Conservation (phyloP, 2,888 invertebrate species). For the Drosophila melanocephala region DNA sequence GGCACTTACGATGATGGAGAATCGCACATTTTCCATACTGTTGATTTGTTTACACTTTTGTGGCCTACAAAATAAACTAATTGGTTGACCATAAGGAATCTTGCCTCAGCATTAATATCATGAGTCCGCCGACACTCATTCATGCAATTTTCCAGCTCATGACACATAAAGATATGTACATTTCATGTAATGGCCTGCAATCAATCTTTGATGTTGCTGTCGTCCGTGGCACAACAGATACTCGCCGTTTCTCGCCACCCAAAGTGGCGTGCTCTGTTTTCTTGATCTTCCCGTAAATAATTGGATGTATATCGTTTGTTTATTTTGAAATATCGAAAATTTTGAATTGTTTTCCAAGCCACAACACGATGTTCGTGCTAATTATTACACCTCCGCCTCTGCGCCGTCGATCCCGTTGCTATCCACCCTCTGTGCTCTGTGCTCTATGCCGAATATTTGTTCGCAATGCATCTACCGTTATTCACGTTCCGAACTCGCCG, state of each 20-base stretch:
- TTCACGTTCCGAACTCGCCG: slow-evolving; percentile 52
- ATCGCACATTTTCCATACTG: slow-evolving; percentile 85
- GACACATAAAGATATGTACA: slow-evolving; percentile 15
- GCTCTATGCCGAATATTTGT: slow-evolving; percentile 3
- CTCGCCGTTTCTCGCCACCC: slow-evolving; percentile 7
- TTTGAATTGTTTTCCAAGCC: slow-evolving; percentile 61
- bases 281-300: slow-evolving; percentile 6
- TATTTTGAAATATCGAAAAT: slow-evolving; percentile 62
- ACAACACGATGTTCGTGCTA: slow-evolving; percentile 47
- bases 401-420: slow-evolving; percentile 4
- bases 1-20: slow-evolving; percentile 85
- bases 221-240: slow-evolving; percentile 5
- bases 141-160: slow-evolving; percentile 19
- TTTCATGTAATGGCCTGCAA: slow-evolving; percentile 33
- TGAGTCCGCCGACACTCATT: slow-evolving; percentile 31
- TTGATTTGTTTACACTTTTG: slow-evolving; percentile 66
- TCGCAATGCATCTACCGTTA: slow-evolving; percentile 29
- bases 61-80: slow-evolving; percentile 55
- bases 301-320: slow-evolving; percentile 38
- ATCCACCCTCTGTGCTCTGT: slow-evolving; percentile 8
- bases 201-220: slow-evolving; percentile 58
- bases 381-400: slow-evolving; percentile 48
- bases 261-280: slow-evolving; percentile 21
- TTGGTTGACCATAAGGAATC: slow-evolving; percentile 45
- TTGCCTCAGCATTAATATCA: slow-evolving; percentile 12